Percentiles rank a stretch among this genome's conserved stretches.
phyloP scores from a whole-genome alignment of 92 coral and sea anemone genomes.

The Palythoa caribaeorum region DNA sequence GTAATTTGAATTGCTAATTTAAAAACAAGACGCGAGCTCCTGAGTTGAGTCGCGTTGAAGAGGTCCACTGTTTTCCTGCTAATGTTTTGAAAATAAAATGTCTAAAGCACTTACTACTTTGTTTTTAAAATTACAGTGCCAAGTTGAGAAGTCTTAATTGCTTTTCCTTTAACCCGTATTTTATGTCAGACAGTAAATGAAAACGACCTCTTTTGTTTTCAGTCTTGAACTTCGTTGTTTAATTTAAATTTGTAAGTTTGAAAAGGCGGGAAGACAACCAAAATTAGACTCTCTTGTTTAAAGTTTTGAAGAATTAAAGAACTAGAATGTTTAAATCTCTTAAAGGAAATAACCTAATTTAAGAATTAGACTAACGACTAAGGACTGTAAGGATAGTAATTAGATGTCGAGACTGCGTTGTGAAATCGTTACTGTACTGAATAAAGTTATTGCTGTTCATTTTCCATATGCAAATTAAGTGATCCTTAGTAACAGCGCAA shows the following conservation, averaged over 20 bases:
- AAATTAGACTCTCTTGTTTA: not conserved
- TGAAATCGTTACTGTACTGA: not conserved
- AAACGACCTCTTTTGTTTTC: not conserved
- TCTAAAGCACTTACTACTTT: not conserved
- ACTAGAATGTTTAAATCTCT: not conserved
- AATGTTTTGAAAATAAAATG: not conserved
- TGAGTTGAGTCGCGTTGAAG: not conserved
- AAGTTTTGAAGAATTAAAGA: not conserved
- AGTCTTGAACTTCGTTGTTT: not conserved
- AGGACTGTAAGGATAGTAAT: not conserved
- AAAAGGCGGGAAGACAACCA: not conserved
- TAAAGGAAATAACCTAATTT: not conserved
- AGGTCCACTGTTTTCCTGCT: not conserved
- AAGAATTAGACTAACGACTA: not conserved
- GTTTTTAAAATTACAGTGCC: not conserved
- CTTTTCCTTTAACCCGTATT: not conserved
- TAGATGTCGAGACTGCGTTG: not conserved
- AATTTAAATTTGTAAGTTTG: not conserved
- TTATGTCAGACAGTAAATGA: not conserved
- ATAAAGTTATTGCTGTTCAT: not conserved
- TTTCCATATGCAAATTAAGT: constrained; percentile 43
- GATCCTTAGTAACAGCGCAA: constrained; percentile 42
- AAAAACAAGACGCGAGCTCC: not conserved
- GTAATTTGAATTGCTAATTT: not conserved
- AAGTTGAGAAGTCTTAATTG: not conserved